Evolutionary conservation across 2,113 vertebrate genomes (phyloP), one percentile per base, ranked within the genome.

Genomic region (Brachyhypopomus occidentalis): DNA sequence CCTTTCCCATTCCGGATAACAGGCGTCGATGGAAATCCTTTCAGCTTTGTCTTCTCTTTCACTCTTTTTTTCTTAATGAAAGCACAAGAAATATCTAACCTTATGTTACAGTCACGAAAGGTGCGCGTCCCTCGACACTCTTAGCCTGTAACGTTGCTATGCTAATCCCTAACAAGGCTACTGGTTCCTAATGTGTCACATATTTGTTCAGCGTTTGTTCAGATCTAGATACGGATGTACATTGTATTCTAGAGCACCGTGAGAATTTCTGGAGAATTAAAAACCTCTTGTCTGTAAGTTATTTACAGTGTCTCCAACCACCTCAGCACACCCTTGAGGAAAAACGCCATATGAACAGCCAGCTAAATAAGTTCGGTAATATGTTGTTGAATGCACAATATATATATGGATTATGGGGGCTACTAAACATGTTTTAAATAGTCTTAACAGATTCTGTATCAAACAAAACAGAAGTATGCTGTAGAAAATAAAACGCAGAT

Each of bases 1-100:
- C 52, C 25, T 23, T 75, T 81, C 79, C 72, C 27, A 66, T 62
- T 73, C 48, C 74, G 2, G 30, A 36, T 48, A 69, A 48, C 27
- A 38, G 62, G 45, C 79, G 70, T 81, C 62, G 41, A 72, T 55
- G 72, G 72, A 81, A 75, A 75, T 70, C 79, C 79, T 41, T 81
- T 81, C 4, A 27, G 62, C 34, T 67, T 30, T 66, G 75, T 45
- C 12, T 52, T 2, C 12, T 14, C 45, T 52, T 52, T 30, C 30
- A 30, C 45, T 2, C 45, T 52, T 52, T 52, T 52, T 52, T 52
- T 14, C 12, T 52, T 2, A 67, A 56, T 74, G 71, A 80, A n/a
- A 67, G 71, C 62, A 75, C 9, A 81, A 34, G 67, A 75, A 64
- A 41, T 23, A 72, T 45, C 7, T 48, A 79, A 48, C 22, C 41